These are phyloP conservation scores for Apamea sordens DNA, from an alignment of 2,888 invertebrate genomes.

Conservation along the genomic window DNA sequence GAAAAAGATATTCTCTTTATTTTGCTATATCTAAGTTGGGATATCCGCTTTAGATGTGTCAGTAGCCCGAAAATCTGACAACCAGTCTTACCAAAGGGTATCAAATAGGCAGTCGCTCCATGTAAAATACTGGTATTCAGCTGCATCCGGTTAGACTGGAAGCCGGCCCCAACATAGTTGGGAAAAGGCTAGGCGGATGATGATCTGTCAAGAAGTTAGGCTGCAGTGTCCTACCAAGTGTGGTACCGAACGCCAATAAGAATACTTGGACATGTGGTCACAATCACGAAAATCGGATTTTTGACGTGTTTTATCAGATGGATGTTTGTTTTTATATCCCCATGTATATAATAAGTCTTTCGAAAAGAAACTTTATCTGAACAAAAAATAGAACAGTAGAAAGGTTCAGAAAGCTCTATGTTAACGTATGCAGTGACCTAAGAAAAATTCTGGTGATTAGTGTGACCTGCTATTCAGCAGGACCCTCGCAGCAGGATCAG, in stretches of 20 bases:
- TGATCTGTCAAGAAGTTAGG: neutral
- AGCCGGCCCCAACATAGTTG: too few species aligned
- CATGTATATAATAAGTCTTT: neutral
- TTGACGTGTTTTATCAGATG: neutral
- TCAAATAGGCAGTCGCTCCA: too few species aligned
- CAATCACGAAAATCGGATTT: neutral
- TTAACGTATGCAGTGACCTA: neutral
- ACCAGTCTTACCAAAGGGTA: too few species aligned
- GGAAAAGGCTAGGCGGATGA: too few species aligned
- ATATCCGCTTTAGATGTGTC: neutral
- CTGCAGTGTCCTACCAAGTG: neutral
- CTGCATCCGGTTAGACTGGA: too few species aligned
- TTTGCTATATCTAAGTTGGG: neutral
- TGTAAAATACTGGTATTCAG: too few species aligned
- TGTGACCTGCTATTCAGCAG: neutral
- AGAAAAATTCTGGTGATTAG: constrained; percentile 1
- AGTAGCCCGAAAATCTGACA: too few species aligned
- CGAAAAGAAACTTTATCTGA: neutral
- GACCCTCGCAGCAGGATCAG: neutral
- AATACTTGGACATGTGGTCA: neutral
- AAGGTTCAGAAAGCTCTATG: too few species aligned
- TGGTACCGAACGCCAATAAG: neutral
- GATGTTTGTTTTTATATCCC: neutral
- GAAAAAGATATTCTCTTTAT: neutral
- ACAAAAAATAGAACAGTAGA: neutral